These are phyloP conservation scores for Spatula versicolor DNA, from an alignment of 2,797 vertebrate species.

Conservation along the genomic window DNA sequence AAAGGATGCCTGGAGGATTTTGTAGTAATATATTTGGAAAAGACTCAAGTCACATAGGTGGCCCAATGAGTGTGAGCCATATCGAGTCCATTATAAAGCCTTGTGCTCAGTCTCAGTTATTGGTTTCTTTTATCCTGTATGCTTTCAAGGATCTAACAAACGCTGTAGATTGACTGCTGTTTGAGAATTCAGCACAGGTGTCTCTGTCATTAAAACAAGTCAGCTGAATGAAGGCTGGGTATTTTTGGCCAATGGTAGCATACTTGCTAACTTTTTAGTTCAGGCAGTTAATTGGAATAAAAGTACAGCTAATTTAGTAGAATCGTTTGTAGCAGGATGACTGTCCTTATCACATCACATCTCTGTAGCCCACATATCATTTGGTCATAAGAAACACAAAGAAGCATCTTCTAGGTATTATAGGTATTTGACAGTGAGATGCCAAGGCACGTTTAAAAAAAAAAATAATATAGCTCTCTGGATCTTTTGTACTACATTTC, in stretches of 20 bases:
- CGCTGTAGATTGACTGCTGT: not conserved
- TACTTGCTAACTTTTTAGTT: not conserved
- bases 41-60: conserved; percentile 38
- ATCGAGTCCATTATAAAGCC: not conserved
- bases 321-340: not conserved
- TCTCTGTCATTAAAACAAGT: not conserved
- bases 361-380: not conserved
- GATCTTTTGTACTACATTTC: not conserved
- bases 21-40: conserved; percentile 30
- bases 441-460: not conserved
- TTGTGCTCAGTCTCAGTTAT: not conserved
- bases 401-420: not conserved
- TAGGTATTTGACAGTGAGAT: not conserved
- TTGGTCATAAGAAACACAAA: not conserved
- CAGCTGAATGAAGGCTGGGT: not conserved
- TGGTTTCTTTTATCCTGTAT: not conserved
- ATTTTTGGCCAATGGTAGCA: not conserved
- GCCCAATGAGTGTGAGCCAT: not conserved
- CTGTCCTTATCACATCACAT: not conserved
- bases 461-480: not conserved
- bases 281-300: not conserved
- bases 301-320: not conserved
- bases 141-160: not conserved
- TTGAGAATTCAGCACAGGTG: not conserved
- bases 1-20: not conserved